Evolutionary conservation across 2,888 invertebrate genomes (phyloP), one percentile per base, ranked within the genome.

Genomic region (Ophraella communa): DNA sequence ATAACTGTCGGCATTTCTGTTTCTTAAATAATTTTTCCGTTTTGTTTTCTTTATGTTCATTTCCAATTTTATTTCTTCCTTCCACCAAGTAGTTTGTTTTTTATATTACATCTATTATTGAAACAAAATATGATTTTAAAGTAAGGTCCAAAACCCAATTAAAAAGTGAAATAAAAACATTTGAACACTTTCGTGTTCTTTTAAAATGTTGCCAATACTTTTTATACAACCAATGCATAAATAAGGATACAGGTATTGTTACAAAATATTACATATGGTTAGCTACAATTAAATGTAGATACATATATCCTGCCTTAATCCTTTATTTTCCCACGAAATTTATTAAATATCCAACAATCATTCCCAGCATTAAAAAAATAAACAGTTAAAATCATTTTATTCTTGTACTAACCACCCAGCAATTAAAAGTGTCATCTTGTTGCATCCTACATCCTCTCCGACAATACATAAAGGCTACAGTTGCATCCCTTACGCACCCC

Each of bases 401-500:
- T 57, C 45, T 44, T 27, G 5, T 53, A 8, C 45, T 35, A 17
- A 8, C 51, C 23, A 45, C 35, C 51, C 45, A 33, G 54, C 55
- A 57, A 60, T 66, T 62, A 56, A 62, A 66, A 47, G 21, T 49
- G 55, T 58, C 39, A 23, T 42, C 39, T 39, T 21, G 55, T 33
- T 21, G 45, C 55, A 33, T 45, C 21, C 17, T 33, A 17, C 52
- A 49, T 44, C 54, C 59, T 30, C 24, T 45, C 3, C 21, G 45
- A n/a, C 10, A 45, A 24, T 44, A 17, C 55, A 24, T 65, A 65
- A 60, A 54, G 60, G 24, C 54, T 11, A 65, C 27, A 56, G 51
- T 60, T 18, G 52, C 8, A 17, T 53, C 10, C 14, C 33, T 4
- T 44, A 14, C 39, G 35, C 65, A 66, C 71, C 64, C 65, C 65